Evolutionary conservation across 2,113 vertebrate genomes (phyloP).

Genomic region (Pelecanus crispus): DNA sequence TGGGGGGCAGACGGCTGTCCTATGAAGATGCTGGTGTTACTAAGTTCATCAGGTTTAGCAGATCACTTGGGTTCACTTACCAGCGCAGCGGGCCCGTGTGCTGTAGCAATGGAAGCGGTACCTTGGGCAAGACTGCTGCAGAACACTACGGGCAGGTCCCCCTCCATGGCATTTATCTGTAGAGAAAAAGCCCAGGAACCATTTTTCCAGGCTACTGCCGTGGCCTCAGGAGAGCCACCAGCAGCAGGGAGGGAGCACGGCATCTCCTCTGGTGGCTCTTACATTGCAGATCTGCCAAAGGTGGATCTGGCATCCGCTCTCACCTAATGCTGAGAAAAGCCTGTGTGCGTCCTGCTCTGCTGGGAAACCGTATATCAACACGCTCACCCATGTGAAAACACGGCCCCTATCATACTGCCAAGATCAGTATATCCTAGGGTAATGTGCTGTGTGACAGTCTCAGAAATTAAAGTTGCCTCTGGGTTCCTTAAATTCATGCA

Average conservation of each 20-base stretch:
- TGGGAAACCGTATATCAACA: not conserved
- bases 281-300: not conserved
- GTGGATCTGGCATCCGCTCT: not conserved
- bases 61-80: not conserved
- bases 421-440: not conserved
- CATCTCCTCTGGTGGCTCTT: not conserved
- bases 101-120: not conserved
- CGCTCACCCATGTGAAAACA: not conserved
- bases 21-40: not conserved
- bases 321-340: not conserved
- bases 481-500: slow-evolving; percentile 7
- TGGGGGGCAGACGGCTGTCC: not conserved
- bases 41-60: not conserved
- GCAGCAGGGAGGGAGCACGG: not conserved
- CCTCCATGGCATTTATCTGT: not conserved
- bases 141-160: not conserved
- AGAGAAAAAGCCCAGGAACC: not conserved
- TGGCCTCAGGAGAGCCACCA: not conserved
- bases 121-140: not conserved
- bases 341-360: not conserved
- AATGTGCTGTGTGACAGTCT: not conserved
- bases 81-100: fast-evolving
- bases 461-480: slow-evolving; percentile 35
- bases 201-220: not conserved
- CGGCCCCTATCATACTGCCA: not conserved